Evolutionary conservation across 2,113 vertebrate genomes (phyloP).

Genomic region (Fregata magnificens): DNA sequence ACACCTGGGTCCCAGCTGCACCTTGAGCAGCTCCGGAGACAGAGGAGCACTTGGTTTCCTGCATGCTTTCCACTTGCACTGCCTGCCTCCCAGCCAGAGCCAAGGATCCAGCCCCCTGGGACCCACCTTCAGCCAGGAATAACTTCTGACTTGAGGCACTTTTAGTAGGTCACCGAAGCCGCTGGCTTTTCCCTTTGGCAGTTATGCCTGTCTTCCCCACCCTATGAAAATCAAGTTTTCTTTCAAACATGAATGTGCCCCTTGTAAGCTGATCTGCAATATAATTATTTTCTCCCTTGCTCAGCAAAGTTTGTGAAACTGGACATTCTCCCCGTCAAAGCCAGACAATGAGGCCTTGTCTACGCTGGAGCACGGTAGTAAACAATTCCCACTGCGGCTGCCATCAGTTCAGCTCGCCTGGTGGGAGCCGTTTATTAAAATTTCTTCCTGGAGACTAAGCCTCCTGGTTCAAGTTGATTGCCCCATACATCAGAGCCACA

Average conservation of each 20-base stretch:
- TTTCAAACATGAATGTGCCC: slow-evolving; percentile 45
- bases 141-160: slow-evolving; percentile 5
- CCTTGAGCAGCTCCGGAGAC: background rate
- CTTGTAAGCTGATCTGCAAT: slow-evolving; percentile 54
- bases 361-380: background rate
- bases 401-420: background rate
- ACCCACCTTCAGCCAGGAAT: slow-evolving; percentile 3
- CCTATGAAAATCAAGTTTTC: slow-evolving; percentile 27
- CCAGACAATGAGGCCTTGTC: slow-evolving; percentile 63
- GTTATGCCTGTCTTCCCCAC: background rate
- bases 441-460: background rate
- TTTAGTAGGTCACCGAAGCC: background rate
- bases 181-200: background rate
- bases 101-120: background rate
- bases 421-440: background rate
- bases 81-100: background rate
- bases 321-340: slow-evolving; percentile 33
- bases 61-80: fast-evolving
- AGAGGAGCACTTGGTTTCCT: background rate
- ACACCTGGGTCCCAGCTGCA: fast-evolving
- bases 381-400: slow-evolving; percentile 44
- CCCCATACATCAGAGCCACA: background rate
- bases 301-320: slow-evolving; percentile 61
- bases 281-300: slow-evolving; percentile 66
- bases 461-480: background rate